Base-by-base conservation (phyloP, 2,888 invertebrate genomes). In the Hydropsyche betteni region DNA sequence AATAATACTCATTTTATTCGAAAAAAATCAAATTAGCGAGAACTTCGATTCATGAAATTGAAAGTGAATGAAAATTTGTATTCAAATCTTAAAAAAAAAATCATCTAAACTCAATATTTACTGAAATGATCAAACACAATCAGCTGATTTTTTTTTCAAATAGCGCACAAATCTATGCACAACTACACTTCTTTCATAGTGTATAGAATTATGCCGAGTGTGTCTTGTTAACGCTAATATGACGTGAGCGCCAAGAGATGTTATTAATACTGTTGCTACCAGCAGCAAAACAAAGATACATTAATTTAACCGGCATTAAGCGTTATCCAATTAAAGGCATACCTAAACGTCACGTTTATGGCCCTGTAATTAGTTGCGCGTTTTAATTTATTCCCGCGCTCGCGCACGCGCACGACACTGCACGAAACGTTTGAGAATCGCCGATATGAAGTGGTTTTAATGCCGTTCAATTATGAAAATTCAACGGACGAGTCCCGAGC, bases 261-360 rank as follows among this genome's bases (percentile, higher is more conserved):
- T 74, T 74, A 74, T 74, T 68, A 69, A 68, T 74, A 33, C 74
- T 53, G 68, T 74, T 69, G 69, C 69, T 69, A 69, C 69, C 50
- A 68, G 38, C 24, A 16, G 16, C 68, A 68, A 24, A 69, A 69
- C 69, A 69, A 69, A 69, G 69, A 69, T 69, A 69, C 69, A 69
- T 69, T 69, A 69, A 69, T 69, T 69, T 44, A 36, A 69, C 16
- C 51, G 24, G 68, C 69, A 74, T 76, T 68, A 76, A 76, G 72
- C 72, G 76, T 76, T 76, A 76, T 76, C 76, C 76, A 76, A 76
- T 76, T 76, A 76, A 76, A 76, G 58, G 76, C 76, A 76, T 76
- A 76, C 68, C 74, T 44, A 69, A 74, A 58, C 73, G 76, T 74
- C 58, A 76, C 71, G 68, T 69, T 76, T 75, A 69, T 68, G 73